phyloP scores from a whole-genome alignment of 2,797 vertebrate species.

The Monodelphis domestica region DNA sequence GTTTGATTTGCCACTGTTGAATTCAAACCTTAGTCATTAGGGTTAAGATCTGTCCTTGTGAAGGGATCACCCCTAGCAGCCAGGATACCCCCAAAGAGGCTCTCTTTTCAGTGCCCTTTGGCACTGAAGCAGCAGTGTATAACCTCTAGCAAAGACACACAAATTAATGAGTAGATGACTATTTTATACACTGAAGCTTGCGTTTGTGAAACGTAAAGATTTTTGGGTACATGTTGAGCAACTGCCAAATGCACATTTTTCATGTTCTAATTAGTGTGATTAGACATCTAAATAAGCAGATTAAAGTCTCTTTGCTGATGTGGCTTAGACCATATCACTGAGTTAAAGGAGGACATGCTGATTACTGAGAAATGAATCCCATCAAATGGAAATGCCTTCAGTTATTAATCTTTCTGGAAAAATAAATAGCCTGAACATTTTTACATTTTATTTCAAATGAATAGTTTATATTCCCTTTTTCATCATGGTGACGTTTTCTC shows the following conservation, averaged over 20 bases:
- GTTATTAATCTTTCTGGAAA: neutral
- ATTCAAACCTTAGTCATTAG: neutral
- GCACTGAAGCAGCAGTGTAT: neutral
- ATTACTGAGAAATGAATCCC: conserved; percentile 21
- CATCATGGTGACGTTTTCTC: conserved; percentile 13
- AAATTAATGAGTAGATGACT: neutral
- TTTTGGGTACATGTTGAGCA: conserved; percentile 22
- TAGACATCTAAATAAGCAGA: conserved; percentile 25
- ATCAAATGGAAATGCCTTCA: neutral
- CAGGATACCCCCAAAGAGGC: neutral
- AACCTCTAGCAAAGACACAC: neutral
- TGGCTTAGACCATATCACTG: neutral
- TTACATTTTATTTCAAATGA: neutral
- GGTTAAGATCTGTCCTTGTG: neutral
- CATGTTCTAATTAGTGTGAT: neutral
- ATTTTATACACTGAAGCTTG: neutral
- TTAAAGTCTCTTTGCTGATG: conserved; percentile 17
- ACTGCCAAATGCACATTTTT: conserved; percentile 14
- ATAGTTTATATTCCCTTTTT: conserved; percentile 16
- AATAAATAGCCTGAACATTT: conserved; percentile 10
- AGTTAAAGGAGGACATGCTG: neutral
- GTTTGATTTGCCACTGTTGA: neutral
- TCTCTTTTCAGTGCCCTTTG: neutral
- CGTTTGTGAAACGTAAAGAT: neutral
- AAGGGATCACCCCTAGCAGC: neutral